These are phyloP conservation scores for Ptiloglossa arizonensis DNA, from an alignment of 1,140 invertebrate genomes.

Conservation along the genomic window DNA sequence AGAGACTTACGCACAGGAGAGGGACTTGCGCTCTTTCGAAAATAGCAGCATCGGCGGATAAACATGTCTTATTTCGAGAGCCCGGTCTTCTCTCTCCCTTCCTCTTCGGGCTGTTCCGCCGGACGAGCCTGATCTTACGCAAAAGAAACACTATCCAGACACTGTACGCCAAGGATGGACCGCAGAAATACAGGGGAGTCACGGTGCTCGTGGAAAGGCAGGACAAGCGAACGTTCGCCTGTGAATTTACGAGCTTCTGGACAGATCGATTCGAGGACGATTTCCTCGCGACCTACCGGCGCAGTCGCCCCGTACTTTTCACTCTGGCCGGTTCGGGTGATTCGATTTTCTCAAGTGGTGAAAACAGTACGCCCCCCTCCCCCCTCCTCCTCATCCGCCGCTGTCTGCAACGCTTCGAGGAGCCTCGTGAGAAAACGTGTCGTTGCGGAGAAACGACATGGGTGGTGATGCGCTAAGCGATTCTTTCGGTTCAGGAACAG, in stretches of 20 bases:
- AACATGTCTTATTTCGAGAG: constrained; percentile 74
- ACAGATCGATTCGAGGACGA: constrained; percentile 34
- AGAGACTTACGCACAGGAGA: constrained; percentile 62
- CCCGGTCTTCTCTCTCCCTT: constrained; percentile 47
- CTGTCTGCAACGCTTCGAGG: background rate
- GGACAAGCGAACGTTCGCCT: constrained; percentile 26
- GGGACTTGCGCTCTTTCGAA: constrained; percentile 67
- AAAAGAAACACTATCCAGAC: constrained; percentile 73
- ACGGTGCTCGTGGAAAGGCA: constrained; percentile 44
- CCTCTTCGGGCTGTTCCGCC: constrained; percentile 40
- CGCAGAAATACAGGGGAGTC: constrained; percentile 52
- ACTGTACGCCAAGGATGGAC: constrained; percentile 55
- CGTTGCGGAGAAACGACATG: constrained; percentile 6
- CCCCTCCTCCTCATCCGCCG: too few species aligned
- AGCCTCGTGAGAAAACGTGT: constrained; percentile 19
- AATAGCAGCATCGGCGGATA: constrained; percentile 72
- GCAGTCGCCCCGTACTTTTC: too few species aligned
- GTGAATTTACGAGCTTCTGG: constrained; percentile 42
- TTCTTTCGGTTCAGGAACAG: too few species aligned
- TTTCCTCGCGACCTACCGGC: background rate
- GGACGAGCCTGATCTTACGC: constrained; percentile 59
- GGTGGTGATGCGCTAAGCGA: background rate
- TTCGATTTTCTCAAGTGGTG: constrained; percentile 16
- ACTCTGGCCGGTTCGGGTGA: background rate
- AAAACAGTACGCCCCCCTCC: constrained; percentile 31